Conservation (phyloP, 2,888 invertebrate genomes). For the Athalia rosae region DNA sequence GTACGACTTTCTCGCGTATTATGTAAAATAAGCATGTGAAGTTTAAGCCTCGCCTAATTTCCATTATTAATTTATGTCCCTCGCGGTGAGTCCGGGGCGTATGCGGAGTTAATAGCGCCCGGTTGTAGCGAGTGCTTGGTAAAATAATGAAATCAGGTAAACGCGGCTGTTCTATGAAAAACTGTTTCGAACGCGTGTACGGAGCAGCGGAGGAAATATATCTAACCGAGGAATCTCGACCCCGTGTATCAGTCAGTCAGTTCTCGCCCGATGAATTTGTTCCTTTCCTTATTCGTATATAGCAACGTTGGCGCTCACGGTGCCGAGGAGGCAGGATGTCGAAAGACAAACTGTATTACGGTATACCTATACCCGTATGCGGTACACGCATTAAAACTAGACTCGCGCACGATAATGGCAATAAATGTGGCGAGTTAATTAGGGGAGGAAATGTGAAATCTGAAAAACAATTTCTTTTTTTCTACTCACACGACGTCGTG, state of each 20-base stretch:
- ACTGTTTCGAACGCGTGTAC: not conserved
- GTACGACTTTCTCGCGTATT: not conserved
- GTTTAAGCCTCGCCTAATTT: constrained; percentile 18
- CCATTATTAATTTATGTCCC: constrained; percentile 15
- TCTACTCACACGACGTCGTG: not conserved
- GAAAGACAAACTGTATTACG: not conserved
- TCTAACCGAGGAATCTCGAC: constrained; percentile 4
- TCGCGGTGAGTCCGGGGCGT: too few relatives aligned
- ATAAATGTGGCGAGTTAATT: constrained; percentile 38
- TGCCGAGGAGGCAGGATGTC: not conserved
- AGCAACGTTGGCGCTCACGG: too few relatives aligned
- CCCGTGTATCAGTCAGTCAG: not conserved
- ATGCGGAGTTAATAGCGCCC: too few relatives aligned
- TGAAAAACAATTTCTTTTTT: not conserved
- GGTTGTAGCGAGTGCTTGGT: constrained; percentile 4
- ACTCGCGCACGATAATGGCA: constrained; percentile 13
- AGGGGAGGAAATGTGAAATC: constrained; percentile 32
- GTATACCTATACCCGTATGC: not conserved
- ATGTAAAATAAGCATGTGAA: not conserved
- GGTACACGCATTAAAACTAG: constrained; percentile 18
- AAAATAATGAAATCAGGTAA: constrained; percentile 20
- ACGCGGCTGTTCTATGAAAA: not conserved
- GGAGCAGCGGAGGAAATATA: not conserved
- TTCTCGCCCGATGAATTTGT: too few relatives aligned
- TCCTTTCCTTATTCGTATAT: too few relatives aligned